phyloP scores from a whole-genome alignment of 2,113 vertebrate species.

The Rhabdomys dilectus region DNA sequence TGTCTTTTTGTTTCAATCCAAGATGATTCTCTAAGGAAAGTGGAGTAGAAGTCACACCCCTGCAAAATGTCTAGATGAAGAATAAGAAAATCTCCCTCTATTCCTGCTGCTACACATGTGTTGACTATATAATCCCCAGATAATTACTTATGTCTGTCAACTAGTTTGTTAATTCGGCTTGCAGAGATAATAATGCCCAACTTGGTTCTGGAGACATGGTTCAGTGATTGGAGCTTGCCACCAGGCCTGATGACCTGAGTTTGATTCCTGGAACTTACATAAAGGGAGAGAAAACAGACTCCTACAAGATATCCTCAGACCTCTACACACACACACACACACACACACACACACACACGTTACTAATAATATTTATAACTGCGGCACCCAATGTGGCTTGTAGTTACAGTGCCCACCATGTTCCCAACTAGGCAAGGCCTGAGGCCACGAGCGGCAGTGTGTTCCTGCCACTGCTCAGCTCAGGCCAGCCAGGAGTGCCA shows the following conservation, averaged over 20 bases:
- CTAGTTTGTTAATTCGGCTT: not conserved
- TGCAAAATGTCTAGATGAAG: not conserved
- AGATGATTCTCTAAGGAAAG: not conserved
- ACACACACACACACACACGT: not conserved
- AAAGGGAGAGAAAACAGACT: not conserved
- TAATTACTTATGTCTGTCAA: not conserved
- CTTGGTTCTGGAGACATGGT: not conserved
- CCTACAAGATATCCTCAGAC: not conserved
- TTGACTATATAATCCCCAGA: slow-evolving; percentile 7
- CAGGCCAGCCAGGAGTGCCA: no score
- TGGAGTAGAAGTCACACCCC: not conserved
- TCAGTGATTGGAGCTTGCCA: not conserved
- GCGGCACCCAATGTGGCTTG: no score
- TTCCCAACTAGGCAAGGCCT: no score
- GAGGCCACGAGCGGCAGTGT: no score
- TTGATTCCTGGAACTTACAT: not conserved
- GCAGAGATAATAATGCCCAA: not conserved
- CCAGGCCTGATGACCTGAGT: not conserved
- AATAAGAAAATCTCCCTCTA: slow-evolving; percentile 15
- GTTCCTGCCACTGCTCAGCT: no score
- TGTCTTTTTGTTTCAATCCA: not conserved
- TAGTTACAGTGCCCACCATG: no score
- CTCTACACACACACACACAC: no score
- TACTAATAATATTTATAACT: no score
- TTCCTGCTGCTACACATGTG: not conserved